phyloP scores from a whole-genome alignment of 2,888 invertebrate species.

The Cynaeus angustus region DNA sequence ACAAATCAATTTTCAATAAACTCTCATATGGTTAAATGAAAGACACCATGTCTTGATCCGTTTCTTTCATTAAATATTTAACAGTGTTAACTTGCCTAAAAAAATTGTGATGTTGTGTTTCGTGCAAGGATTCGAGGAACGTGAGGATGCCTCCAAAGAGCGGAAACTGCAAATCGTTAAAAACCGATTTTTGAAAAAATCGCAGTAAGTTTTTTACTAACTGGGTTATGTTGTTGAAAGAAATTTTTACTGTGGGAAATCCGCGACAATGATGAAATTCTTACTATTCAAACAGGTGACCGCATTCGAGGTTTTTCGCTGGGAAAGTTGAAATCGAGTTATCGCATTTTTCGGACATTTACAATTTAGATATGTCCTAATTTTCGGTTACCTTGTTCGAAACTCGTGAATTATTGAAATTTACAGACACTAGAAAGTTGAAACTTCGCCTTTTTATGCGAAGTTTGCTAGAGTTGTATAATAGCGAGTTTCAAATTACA shows the following conservation, averaged over 20 bases:
- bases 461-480: not conserved
- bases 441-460: not conserved
- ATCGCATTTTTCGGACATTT: not conserved
- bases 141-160: conserved; percentile 67
- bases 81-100: not conserved
- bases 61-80: not conserved
- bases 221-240: not conserved
- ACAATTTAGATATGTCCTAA: not conserved
- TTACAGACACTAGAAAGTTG: not conserved
- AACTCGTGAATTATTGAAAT: not conserved
- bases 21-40: not conserved
- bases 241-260: not conserved
- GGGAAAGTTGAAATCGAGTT: too few relatives aligned
- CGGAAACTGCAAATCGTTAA: conserved; percentile 66
- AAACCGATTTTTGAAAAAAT: conserved; percentile 66
- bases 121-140: conserved; percentile 77
- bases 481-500: not conserved
- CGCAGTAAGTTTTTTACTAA: conserved; percentile 62
- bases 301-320: not conserved
- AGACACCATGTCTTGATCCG: not conserved
- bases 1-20: not conserved
- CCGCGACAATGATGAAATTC: not conserved
- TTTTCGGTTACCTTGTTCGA: not conserved
- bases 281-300: not conserved
- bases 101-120: conserved; percentile 77